Conservation (phyloP, 2,797 vertebrate genomes). For the Crocidura indochinensis region DNA sequence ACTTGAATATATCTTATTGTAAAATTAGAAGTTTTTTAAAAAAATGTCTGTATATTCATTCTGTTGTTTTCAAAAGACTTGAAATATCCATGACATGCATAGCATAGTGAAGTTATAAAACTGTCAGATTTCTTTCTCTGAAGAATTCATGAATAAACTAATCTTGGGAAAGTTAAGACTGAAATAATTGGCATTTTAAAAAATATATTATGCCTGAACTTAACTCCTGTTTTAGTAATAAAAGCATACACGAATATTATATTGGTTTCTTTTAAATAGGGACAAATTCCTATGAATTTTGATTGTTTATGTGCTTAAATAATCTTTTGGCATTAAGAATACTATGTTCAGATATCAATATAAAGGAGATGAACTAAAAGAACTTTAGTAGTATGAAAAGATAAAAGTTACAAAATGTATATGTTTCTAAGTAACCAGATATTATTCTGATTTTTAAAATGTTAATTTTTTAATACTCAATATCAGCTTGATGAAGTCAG, state of each 20-base stretch:
- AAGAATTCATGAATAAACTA: slow-evolving; percentile 33
- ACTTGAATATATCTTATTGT: slow-evolving; percentile 61
- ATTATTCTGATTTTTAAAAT: slow-evolving; percentile 19
- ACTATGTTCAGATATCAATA: slow-evolving; percentile 53
- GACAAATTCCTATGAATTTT: slow-evolving; percentile 39
- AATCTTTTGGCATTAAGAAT: slow-evolving; percentile 60
- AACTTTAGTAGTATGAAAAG: slow-evolving; percentile 53
- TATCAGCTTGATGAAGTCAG: neutral
- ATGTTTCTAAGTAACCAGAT: slow-evolving; percentile 9
- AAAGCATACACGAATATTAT: slow-evolving; percentile 3
- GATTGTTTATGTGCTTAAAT: slow-evolving; percentile 47
- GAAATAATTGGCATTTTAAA: slow-evolving; percentile 44
- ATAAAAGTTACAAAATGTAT: slow-evolving; percentile 18
- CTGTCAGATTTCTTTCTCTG: slow-evolving; percentile 72
- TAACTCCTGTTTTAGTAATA: slow-evolving; percentile 60
- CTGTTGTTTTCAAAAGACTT: slow-evolving; percentile 46
- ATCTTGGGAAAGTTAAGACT: slow-evolving; percentile 76
- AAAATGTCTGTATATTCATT: slow-evolving; percentile 64
- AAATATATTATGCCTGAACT: slow-evolving; percentile 35
- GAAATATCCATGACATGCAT: slow-evolving; percentile 61
- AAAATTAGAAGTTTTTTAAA: slow-evolving; percentile 24
- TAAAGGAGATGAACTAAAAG: slow-evolving; percentile 8
- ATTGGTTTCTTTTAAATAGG: slow-evolving; percentile 65
- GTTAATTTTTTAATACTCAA: slow-evolving; percentile 55
- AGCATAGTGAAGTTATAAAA: slow-evolving; percentile 69